Evolutionary conservation across 1,140 invertebrate genomes (phyloP), one percentile per base, ranked within the genome.

Genomic region (Ruditapes philippinarum): DNA sequence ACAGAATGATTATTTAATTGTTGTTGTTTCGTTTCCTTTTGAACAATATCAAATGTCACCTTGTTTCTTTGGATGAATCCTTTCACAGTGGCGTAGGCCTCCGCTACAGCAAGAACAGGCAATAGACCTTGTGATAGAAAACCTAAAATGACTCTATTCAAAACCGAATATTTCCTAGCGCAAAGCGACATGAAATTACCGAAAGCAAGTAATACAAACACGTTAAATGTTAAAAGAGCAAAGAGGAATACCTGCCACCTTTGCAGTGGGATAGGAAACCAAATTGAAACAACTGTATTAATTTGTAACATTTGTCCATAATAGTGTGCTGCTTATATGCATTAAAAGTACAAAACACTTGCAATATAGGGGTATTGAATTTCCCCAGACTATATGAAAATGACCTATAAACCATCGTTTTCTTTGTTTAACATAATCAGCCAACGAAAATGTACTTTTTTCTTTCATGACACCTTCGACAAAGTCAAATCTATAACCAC

Each of bases 141-240:
- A 38, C 33, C 19, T 98, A 95, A 60, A 97, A 93, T 95, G 98
- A 98, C 94, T 97, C 97, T 19, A 97, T 91, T 22, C 0, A 25
- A 3, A 3, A 79, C 98, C 93, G 14, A 98, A 98, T 93, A 98
- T 97, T 92, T 98, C 97, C 94, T 98, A 97, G 0, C 98, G 95
- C 11, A 98, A 98, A 94, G 99, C 99, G 98, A 99, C 95, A 99
- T 99, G 45, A 99, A 97, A 0, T 99, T 98, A 90, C 98, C 98
- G 96, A 99, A 99, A 62, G 99, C 97, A 94, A 99, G 99, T 98
- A 99, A 98, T 94, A 99, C 99, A 93, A 99, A 97, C 95, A 98
- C 98, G 9, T 99, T 98, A 5, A 95, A 98, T 81, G 97, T 98
- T 84, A 98, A 97, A 94, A 99, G 99, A 68, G 98, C 97, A 95